Evolutionary conservation across 2,888 invertebrate species (phyloP), one percentile per base, ranked within the genome.

Genomic region (Tubulanus polymorphus): DNA sequence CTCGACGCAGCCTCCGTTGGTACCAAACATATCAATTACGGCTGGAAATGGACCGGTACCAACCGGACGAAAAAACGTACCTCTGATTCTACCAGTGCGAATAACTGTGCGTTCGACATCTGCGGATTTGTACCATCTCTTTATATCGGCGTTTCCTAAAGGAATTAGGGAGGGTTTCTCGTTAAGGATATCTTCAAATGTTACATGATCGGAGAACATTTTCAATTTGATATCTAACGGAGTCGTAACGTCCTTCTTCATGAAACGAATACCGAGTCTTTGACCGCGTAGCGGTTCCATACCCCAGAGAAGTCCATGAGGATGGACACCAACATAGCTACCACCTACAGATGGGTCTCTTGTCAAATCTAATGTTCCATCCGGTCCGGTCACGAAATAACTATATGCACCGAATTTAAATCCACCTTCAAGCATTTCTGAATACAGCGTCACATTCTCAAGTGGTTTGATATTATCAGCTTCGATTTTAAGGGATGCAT

Each of bases 1-100:
- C 51, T 73, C 70, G 18, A 67, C 58, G 6, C 70, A 27, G 1
- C 74, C 75, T 1, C 73, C 74, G 2, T 63, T 66, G n/a, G 65
- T 59, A 1, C 75, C 75, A 61, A 70, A 75, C 62, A 75, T 50
- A 53, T 75, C 75, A 49, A 75, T 66, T 0, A 75, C 65, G 5
- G 67, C 73, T 5, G 70, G 71, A 50, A 64, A 70, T 27, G 69
- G 68, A 8, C 72, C 72, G 0, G 55, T 49, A 23, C 69, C 69
- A 68, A 52, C 27, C 5, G 71, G 71, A 5, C 62, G 32, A 50
- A 65, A 72, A 46, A 72, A 57, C n/a, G 63, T 59, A 29, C 72
- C 72, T 41, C 71, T 54, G 0, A 71, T 35, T 25, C 60, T 57
- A 18, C 69, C 71, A 25, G 59, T 55, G 29, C 50, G 54, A 2